Evolutionary conservation across 2,888 invertebrate genomes (phyloP), one percentile per base, ranked within the genome.

Genomic region (Phytoseiulus persimilis): DNA sequence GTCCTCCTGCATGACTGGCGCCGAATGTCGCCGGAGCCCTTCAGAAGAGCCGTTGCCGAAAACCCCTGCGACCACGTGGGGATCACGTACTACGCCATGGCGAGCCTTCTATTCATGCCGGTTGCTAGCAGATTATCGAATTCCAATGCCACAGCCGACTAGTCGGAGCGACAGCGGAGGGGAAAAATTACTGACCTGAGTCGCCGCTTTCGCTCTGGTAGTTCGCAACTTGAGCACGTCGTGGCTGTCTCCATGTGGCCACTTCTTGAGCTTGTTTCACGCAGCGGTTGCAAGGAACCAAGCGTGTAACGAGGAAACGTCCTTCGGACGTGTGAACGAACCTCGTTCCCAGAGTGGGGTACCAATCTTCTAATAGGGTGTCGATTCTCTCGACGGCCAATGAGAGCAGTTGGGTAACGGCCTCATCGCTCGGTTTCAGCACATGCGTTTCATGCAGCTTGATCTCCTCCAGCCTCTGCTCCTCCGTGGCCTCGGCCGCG

Each of bases 291-390:
- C 99, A 99, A 0, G 98, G 96, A 91, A 98, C 96, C 90, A 98
- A 93, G 18, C 99, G 94, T 0, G 98, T 98, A 90, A 99, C 97
- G 83, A 99, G 94, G 92, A 98, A 96, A 92, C 97, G 95, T 0
- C 99, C 99, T 91, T 98, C 98, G 0, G 98, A 98, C 0, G 98
- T 98, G 93, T 99, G 99, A 1, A 98, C 97, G 93, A 99, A 99
- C 83, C 99, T 95, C 0, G 98, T 98, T 32, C 98, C 98, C 90
- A 98, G 93, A 0, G 97, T 97, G 0, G 98, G 98, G 93, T 98
- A 99, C 99, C 99, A 99, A 93, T 99, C 99, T 93, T 99, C 99
- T 0, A 99, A 94, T 89, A 99, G 93, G 90, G 98, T 95, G 93
- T 99, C 99, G 91, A 99, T 96, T 92, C 98, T 98, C 93, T 98